Base-by-base conservation (phyloP, 1,140 invertebrate genomes). In the Aphidius gifuensis region DNA sequence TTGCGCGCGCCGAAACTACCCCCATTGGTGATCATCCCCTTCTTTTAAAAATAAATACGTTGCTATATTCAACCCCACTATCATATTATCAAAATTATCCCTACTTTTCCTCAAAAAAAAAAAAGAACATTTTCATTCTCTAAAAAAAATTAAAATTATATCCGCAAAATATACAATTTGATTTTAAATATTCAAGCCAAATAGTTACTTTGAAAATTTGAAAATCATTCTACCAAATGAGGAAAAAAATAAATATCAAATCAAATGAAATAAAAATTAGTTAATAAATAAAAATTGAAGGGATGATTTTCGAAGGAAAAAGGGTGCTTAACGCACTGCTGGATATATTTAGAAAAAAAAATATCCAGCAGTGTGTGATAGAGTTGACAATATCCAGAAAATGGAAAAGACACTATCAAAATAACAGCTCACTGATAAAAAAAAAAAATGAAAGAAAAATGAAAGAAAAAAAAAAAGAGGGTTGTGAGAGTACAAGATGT, bases 1-100 rank as follows among this genome's bases (percentile, higher is more conserved):
- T 60, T 71, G 72, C 74, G 71, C 73, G 68, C 67, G 74, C 73
- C 64, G n/a, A 59, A 46, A 50, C 21, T 48, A 62, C 55, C 64
- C 64, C 43, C 44, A 65, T 65, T 65, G 64, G 64, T 62, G 42
- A 32, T 32, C 55, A 58, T 51, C 45, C 48, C 16, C 47, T 9
- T 32, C 2, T 32, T 40, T 43, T 61, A 61, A 47, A 46, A 64
- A 64, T 64, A 47, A 32, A 32, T 1, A 32, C 23, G 23, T 32
- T 32, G 23, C 23, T 32, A 32, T 55, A 42, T 42, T 40, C 40
- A 55, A 67, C 69, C 66, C 66, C 61, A 46, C 44, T 42, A 16
- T 1, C 23, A 38, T 56, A 49, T 16, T 16, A 60, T 64, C 43
- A 43, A 58, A 56, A 42, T 39, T 40, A 58, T 38, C 40, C 46